phyloP scores from a whole-genome alignment of 2,113 vertebrate species.

The Tragelaphus strepsiceros region DNA sequence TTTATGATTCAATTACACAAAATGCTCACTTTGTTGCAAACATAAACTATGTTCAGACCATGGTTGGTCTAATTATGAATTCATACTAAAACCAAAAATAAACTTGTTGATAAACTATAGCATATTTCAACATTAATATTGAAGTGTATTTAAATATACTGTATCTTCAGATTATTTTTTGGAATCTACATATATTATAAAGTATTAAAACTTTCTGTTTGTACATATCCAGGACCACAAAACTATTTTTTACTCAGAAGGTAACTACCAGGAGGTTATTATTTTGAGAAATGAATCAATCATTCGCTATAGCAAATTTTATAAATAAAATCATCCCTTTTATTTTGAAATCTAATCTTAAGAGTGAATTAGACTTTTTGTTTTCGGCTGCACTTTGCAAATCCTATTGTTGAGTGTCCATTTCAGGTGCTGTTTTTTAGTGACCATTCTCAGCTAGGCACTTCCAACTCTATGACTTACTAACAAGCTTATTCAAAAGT shows the following conservation, averaged over 20 bases:
- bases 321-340: not conserved
- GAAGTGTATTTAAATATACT: not conserved
- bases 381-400: not conserved
- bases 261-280: not conserved
- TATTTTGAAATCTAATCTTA: conserved; percentile 42
- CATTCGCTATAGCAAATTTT: not conserved
- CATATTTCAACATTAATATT: conserved; percentile 13
- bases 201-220: not conserved
- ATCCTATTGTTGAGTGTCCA: not conserved
- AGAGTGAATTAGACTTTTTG: not conserved
- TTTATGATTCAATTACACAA: conserved; percentile 53
- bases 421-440: not conserved
- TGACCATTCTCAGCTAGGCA: not conserved
- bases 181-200: conserved; percentile 6
- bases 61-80: conserved; percentile 39
- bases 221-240: not conserved
- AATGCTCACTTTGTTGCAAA: conserved; percentile 25
- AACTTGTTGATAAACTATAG: not conserved
- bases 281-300: not conserved
- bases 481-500: not conserved
- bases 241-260: not conserved
- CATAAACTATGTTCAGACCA: not conserved
- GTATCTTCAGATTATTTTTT: not conserved
- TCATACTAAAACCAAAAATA: not conserved
- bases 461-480: not conserved